Evolutionary conservation across 2,888 invertebrate species (phyloP), one percentile per base, ranked within the genome.

Genomic region (Lycia hirtaria): DNA sequence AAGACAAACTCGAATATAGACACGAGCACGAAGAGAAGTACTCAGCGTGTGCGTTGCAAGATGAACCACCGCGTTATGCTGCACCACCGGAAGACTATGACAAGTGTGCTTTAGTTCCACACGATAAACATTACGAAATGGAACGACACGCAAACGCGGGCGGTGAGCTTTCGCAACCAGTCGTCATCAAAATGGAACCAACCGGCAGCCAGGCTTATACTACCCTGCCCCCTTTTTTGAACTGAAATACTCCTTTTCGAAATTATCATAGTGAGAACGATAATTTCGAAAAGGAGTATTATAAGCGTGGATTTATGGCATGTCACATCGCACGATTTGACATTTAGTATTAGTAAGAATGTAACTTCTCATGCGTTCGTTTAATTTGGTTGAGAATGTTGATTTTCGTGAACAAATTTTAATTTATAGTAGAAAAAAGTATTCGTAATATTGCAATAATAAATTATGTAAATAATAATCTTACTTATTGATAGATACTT

Each of bases 191-290:
- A 69, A 93, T 91, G 89, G 94, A 94, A 72, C 93, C 94, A 17
- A 91, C 62, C 62, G 56, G 69, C 22, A 70, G 87, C 64, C 95
- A 94, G 76, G 93, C 93, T 44, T 95, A 95, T 77, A 95, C 95
- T 33, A 93, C 95, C 51, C 86, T 95, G 87, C 95, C 95, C 90
- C 95, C 95, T 94, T 95, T 96, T 95, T 93, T 95, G 94, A 95
- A 95, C 91, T 95, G 92, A 92, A 92, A 92, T 92, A 92, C 92
- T 92, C 92, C 85, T 92, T 92, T 91, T 91, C 92, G 88, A 92
- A 92, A 91, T 87, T 92, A 83, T 85, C 89, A 75, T 87, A 83
- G 73, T 51, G 56, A 62, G 60, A 68, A 71, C 79, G 76, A 72
- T 84, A 90, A 91, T 91, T 92, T 92, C 90, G 92, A 91, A 90